Conservation (phyloP, 2,113 vertebrate genomes). For the Motacilla alba region DNA sequence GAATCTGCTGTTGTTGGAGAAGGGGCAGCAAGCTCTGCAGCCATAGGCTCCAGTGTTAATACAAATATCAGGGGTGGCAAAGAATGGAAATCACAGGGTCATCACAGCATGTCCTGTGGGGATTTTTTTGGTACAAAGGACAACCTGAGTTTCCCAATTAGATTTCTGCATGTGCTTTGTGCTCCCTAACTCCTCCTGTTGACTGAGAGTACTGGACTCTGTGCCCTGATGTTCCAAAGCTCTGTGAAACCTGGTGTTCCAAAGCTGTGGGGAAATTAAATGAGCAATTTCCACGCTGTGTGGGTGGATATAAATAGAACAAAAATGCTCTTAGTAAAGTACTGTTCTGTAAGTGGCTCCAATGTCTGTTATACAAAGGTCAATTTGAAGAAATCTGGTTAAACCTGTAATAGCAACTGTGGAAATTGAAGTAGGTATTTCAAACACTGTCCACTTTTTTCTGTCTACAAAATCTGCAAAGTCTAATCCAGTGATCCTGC, state of each 20-base stretch:
- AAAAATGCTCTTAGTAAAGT: neutral
- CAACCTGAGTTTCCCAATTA: neutral
- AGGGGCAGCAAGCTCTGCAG: neutral
- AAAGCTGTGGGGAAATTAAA: neutral
- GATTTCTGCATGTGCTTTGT: neutral
- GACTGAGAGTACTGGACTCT: neutral
- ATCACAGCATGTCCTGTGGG: neutral
- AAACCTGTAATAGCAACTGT: neutral
- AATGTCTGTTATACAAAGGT: neutral
- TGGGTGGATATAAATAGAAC: neutral
- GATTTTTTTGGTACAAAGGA: neutral
- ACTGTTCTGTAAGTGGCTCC: neutral
- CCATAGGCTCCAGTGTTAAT: neutral
- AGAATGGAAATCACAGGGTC: neutral
- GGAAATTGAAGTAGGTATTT: neutral
- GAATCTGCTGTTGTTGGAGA: neutral
- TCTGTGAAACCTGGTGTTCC: neutral
- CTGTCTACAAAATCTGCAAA: neutral
- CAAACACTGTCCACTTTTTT: neutral
- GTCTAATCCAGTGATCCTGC: neutral
- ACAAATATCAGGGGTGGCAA: neutral
- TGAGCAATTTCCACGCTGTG: rapidly evolving
- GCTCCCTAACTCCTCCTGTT: neutral
- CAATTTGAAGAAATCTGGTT: neutral
- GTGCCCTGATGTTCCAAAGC: neutral